Conservation (phyloP, 1,140 invertebrate species). For the Lordiphosa clarofinis region DNA sequence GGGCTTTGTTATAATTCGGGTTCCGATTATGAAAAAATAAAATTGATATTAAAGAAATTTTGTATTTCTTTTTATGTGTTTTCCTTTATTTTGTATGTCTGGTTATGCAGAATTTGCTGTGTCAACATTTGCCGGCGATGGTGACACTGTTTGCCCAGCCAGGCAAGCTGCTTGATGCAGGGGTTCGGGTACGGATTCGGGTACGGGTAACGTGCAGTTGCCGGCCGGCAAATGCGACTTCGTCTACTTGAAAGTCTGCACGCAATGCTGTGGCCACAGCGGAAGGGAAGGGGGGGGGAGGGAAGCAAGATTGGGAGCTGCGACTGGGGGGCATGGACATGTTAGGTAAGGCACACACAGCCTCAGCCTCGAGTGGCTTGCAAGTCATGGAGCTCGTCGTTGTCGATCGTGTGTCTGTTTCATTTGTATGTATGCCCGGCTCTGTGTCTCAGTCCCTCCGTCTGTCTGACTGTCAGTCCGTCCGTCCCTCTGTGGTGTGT, state of each 20-base stretch:
- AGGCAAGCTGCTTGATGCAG: no score
- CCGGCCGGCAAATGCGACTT: conserved; percentile 6
- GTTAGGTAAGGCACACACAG: conserved; percentile 3
- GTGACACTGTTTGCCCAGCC: conserved; percentile 45
- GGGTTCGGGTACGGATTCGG: no score
- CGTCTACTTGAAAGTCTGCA: conserved; percentile 60
- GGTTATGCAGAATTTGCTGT: conserved; percentile 45
- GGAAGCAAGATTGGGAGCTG: neutral
- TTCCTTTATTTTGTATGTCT: neutral
- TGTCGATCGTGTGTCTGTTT: conserved; percentile 41
- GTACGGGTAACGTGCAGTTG: neutral
- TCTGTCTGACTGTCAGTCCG: conserved; percentile 16
- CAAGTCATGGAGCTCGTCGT: conserved; percentile 26
- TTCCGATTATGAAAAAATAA: conserved; percentile 1
- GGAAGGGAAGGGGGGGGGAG: neutral
- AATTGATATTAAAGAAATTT: conserved; percentile 15
- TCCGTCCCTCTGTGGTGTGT: conserved; percentile 12
- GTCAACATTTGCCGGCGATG: conserved; percentile 48
- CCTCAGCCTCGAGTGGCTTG: conserved; percentile 22
- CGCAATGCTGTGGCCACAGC: conserved; percentile 44
- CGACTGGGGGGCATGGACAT: conserved; percentile 7
- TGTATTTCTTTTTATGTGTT: conserved; percentile 20
- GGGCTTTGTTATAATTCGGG: no score
- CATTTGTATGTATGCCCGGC: conserved; percentile 22
- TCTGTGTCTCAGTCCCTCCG: conserved; percentile 8